Base-by-base conservation (phyloP, 2,113 vertebrate species). In the Centropristis striata region DNA sequence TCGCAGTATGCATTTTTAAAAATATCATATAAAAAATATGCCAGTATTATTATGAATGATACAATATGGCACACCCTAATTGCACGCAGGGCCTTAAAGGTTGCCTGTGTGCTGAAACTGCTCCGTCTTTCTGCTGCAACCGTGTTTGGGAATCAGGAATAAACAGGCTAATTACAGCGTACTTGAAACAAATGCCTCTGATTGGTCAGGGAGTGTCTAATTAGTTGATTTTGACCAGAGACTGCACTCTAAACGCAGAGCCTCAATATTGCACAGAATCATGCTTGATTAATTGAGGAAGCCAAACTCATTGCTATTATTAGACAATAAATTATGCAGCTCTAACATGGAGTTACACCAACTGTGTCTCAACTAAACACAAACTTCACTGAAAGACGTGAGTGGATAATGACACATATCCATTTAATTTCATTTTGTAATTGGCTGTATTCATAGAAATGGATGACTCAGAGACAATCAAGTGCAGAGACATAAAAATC, bases 151-250 rank as follows among this genome's bases (percentile, higher is more conserved):
- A 28, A 23, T 53, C 47, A 21, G 16, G 16, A 49, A 57, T 63
- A 54, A 41, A 66, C 1, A 0, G 28, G 15, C 68, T 68, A 57
- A 75, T 75, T 71, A 27, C 1, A 1, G 44, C 28, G 6, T 0
- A 25, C 46, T 75, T 63, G 60, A 68, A 81, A 80, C 47, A 61
- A 72, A 63, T 4, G 42, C 49, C 32, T 44, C 41, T 53, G 68
- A 81, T 72, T 72, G 78, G 75, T 67, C 59, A 54, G 47, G 14
- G 49, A 21, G 57, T 8, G 42, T 64, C 25, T 46, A 18, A 69
- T 64, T 50, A 39, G 70, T 74, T 58, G 57, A 79, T 58, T 79
- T 71, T 27, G 51, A 71, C 51, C n/a, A 37, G 32, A 61, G 53
- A 15, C 0, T 0, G 28, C 47, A 46, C 21, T 71, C 42, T 20